phyloP scores from a whole-genome alignment of 2,888 invertebrate genomes.

The Lissocephala sabroskyi region DNA sequence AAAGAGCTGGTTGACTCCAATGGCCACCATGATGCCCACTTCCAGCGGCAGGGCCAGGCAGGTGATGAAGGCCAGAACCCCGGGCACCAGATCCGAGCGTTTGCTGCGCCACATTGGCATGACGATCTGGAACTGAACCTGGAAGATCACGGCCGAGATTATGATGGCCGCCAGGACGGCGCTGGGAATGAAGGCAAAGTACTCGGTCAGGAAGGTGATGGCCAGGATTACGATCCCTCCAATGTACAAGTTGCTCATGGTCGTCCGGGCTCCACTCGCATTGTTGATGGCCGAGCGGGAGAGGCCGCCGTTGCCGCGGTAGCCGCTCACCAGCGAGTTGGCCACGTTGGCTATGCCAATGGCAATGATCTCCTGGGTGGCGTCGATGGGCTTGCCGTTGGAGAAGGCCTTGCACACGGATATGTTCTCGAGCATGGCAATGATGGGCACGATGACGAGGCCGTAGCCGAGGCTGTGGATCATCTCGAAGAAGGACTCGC shows the following conservation, averaged over 20 bases:
- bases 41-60: constrained; percentile 88
- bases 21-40: constrained; percentile 88
- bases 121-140: constrained; percentile 89
- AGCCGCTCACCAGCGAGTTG: constrained; percentile 88
- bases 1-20: constrained; percentile 86
- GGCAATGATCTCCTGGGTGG: constrained; percentile 92
- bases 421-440: constrained; percentile 90
- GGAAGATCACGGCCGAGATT: constrained; percentile 91
- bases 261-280: constrained; percentile 89
- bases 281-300: constrained; percentile 89
- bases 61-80: constrained; percentile 87
- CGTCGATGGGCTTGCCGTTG: constrained; percentile 86
- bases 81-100: constrained; percentile 89
- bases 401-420: constrained; percentile 76
- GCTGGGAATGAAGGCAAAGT: constrained; percentile 88
- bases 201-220: constrained; percentile 87
- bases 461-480: constrained; percentile 86
- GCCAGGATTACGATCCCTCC: constrained; percentile 87
- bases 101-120: constrained; percentile 91
- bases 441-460: constrained; percentile 86
- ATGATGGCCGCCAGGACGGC: constrained; percentile 90
- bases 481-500: constrained; percentile 78
- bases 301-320: constrained; percentile 86
- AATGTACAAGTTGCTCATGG: constrained; percentile 86
- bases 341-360: constrained; percentile 83